phyloP scores from a whole-genome alignment of 2,888 invertebrate species.

The Syritta pipiens region DNA sequence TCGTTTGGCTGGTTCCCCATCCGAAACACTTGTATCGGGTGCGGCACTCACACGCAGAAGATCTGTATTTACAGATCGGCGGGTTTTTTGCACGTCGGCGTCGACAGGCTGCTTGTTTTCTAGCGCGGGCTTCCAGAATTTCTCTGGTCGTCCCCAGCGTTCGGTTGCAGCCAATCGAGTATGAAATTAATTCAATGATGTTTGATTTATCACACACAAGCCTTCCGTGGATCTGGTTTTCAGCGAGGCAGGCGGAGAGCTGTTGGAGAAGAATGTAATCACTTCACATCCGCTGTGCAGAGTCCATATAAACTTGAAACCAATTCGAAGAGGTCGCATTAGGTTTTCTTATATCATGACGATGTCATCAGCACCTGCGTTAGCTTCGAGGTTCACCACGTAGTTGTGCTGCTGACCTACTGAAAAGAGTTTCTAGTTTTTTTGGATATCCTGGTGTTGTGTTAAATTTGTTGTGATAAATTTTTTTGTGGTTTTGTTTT shows the following conservation, averaged over 20 bases:
- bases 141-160: slow-evolving; percentile 39
- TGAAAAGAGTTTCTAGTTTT: slow-evolving; percentile 1
- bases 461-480: background rate
- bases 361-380: slow-evolving; percentile 74
- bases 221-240: slow-evolving; percentile 45
- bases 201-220: slow-evolving; percentile 35
- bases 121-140: slow-evolving; percentile 44
- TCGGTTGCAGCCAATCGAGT: slow-evolving; percentile 47
- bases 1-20: slow-evolving; percentile 34
- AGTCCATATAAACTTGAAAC: slow-evolving; percentile 78
- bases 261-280: slow-evolving; percentile 44
- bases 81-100: too few relatives aligned
- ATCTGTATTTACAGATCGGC: too few relatives aligned
- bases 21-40: slow-evolving; percentile 31
- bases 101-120: background rate
- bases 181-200: slow-evolving; percentile 58
- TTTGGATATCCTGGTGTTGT: background rate
- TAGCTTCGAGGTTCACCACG: slow-evolving; percentile 30
- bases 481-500: background rate
- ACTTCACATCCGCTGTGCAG: slow-evolving; percentile 33
- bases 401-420: slow-evolving; percentile 19
- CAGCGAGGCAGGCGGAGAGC: slow-evolving; percentile 12
- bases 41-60: background rate
- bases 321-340: slow-evolving; percentile 77
- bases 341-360: slow-evolving; percentile 78